phyloP scores from a whole-genome alignment of 2,797 vertebrate species.

The Percopsis omiscomaycus region DNA sequence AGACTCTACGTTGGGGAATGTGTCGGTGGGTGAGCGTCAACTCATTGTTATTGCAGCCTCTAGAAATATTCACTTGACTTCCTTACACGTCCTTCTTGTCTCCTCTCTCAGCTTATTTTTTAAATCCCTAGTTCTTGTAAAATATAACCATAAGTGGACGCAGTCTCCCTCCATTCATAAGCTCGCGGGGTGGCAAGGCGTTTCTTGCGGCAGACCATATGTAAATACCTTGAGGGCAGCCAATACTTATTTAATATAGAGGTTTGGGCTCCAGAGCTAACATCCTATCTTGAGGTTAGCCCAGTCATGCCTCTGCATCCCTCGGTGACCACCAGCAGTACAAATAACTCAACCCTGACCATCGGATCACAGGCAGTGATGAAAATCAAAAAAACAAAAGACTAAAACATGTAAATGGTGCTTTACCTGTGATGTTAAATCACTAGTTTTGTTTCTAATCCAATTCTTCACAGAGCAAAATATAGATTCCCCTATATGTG shows the following conservation, averaged over 20 bases:
- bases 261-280: constrained; percentile 38
- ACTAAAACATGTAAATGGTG: neutral
- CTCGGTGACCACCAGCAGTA: constrained; percentile 30
- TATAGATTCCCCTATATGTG: no score
- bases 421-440: no score
- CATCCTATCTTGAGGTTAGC: constrained; percentile 17
- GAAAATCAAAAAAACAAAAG: constrained; percentile 4
- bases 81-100: constrained; percentile 3
- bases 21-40: constrained; percentile 13
- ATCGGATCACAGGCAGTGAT: constrained; percentile 21
- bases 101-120: neutral
- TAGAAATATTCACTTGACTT: constrained; percentile 10
- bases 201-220: constrained; percentile 40
- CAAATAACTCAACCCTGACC: constrained; percentile 30
- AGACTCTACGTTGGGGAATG: constrained; percentile 10
- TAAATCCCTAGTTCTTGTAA: constrained; percentile 7
- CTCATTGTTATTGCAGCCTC: constrained; percentile 14
- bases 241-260: constrained; percentile 41
- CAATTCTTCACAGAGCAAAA: no score
- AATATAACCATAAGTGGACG: constrained; percentile 27
- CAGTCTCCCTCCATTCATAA: constrained; percentile 26
- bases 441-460: no score
- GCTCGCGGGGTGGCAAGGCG: constrained; percentile 16
- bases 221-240: constrained; percentile 31
- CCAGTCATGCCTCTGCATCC: neutral